Conservation (phyloP, 2,888 invertebrate genomes). For the Epistrophe grossulariae region DNA sequence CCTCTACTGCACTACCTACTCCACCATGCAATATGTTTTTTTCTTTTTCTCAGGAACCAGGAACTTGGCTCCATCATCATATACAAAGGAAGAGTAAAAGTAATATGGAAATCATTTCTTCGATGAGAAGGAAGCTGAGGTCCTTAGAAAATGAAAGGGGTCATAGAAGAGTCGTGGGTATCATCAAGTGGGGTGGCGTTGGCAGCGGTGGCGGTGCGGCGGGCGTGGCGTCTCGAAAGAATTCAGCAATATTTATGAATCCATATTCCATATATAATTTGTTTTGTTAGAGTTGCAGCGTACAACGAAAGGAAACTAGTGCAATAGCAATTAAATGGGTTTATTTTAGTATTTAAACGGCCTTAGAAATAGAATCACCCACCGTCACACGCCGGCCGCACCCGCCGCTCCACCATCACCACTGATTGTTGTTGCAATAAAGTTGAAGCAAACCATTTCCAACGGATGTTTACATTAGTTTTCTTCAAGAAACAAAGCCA, state of each 20-base stretch:
- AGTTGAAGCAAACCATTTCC: not conserved
- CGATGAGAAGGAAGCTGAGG: not conserved
- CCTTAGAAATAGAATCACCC: not conserved
- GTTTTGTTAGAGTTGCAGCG: not conserved
- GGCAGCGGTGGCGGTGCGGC: no score
- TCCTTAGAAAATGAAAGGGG: not conserved
- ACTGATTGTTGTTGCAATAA: slow-evolving; percentile 16
- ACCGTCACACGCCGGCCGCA: no score
- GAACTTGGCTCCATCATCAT: not conserved
- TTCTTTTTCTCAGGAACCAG: not conserved
- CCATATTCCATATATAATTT: slow-evolving; percentile 18
- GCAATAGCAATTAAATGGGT: slow-evolving; percentile 34
- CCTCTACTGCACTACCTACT: not conserved
- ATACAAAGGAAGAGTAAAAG: slow-evolving; percentile 31
- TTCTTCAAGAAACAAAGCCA: slow-evolving; percentile 50
- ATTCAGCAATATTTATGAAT: slow-evolving; percentile 28
- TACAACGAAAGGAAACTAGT: not conserved
- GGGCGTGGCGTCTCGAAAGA: not conserved
- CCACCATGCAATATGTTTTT: not conserved
- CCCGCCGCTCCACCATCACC: no score
- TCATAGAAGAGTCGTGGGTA: not conserved
- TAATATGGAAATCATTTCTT: slow-evolving; percentile 57
- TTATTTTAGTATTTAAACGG: slow-evolving; percentile 38
- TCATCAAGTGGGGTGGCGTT: not conserved
- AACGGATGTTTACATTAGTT: slow-evolving; percentile 52